These are phyloP conservation scores for Acanthopagrus latus DNA, from an alignment of 2,797 vertebrate species.

Conservation along the genomic window DNA sequence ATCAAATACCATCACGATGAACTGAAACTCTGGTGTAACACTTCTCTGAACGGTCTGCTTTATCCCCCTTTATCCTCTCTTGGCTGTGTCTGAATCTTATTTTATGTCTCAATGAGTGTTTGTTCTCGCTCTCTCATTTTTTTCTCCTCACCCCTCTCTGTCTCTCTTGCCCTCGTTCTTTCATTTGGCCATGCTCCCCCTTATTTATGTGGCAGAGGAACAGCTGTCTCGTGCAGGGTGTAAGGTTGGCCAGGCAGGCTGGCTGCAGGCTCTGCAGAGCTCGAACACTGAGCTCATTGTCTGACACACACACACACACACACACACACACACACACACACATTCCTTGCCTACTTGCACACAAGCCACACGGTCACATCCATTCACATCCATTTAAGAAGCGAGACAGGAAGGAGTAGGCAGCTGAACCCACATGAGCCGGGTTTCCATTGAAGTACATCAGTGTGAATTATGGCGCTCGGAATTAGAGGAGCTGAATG, in stretches of 20 bases:
- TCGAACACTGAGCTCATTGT: constrained; percentile 86
- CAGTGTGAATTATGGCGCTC: constrained; percentile 30
- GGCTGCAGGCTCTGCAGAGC: constrained; percentile 69
- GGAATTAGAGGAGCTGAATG: constrained; percentile 5
- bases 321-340: constrained; percentile 35
- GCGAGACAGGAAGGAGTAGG: constrained; percentile 54
- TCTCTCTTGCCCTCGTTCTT: constrained; percentile 49
- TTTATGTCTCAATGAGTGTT: constrained; percentile 59
- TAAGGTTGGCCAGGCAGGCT: constrained; percentile 79
- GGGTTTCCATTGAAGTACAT: constrained; percentile 40
- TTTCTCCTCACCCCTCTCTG: constrained; percentile 31
- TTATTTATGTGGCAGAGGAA: constrained; percentile 76
- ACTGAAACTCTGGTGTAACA: not conserved
- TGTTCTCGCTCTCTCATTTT: constrained; percentile 52
- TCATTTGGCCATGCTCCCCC: constrained; percentile 43
- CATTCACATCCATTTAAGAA: constrained; percentile 67
- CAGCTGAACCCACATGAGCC: constrained; percentile 55
- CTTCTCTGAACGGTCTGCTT: constrained; percentile 19
- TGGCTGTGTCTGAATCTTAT: constrained; percentile 35
- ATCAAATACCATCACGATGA: not conserved
- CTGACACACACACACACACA: constrained; percentile 16
- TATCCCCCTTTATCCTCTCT: constrained; percentile 24
- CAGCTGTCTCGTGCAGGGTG: constrained; percentile 86
- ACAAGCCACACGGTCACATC: constrained; percentile 62
- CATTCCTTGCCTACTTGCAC: constrained; percentile 39